A percentile compares a stretch with the other conserved stretches of the same genome.
Conservation (phyloP, 2,888 invertebrate species). For the Pyralis farinalis region DNA sequence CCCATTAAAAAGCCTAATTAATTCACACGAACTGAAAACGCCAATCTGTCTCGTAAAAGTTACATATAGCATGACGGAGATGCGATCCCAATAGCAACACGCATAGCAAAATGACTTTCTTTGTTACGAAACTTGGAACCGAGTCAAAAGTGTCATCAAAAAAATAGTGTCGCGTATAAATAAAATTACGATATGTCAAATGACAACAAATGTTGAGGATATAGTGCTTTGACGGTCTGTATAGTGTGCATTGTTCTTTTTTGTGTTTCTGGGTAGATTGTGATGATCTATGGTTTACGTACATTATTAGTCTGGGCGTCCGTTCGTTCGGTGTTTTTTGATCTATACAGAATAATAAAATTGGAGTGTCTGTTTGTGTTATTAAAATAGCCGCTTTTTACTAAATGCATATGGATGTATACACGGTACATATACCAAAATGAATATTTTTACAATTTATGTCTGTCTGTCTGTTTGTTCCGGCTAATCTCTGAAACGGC, state of each 20-base stretch:
- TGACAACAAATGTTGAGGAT: neutral
- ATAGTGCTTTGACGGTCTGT: neutral
- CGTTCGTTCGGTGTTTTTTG: no score
- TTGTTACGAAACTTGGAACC: slow-evolving; percentile 43
- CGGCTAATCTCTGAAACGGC: no score
- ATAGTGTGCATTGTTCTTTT: neutral
- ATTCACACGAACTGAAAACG: neutral
- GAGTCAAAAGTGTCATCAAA: slow-evolving; percentile 31
- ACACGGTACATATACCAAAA: no score
- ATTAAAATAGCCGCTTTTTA: no score
- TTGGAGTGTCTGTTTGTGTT: no score
- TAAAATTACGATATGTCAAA: no score
- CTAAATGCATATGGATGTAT: no score
- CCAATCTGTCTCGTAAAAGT: slow-evolving; percentile 1
- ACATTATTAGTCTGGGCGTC: no score
- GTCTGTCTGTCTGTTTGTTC: no score
- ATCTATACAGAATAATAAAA: no score
- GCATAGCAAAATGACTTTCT: slow-evolving; percentile 25
- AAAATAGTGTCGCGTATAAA: slow-evolving; percentile 18
- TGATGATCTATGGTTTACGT: no score
- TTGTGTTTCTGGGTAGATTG: neutral
- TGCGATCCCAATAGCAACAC: slow-evolving; percentile 9
- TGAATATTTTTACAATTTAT: no score
- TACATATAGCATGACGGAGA: neutral
- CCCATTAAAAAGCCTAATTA: neutral